Percentiles rank a stretch among this genome's conserved stretches.
Conservation (phyloP, 2,797 vertebrate species). For the Sebastes hubbsi region DNA sequence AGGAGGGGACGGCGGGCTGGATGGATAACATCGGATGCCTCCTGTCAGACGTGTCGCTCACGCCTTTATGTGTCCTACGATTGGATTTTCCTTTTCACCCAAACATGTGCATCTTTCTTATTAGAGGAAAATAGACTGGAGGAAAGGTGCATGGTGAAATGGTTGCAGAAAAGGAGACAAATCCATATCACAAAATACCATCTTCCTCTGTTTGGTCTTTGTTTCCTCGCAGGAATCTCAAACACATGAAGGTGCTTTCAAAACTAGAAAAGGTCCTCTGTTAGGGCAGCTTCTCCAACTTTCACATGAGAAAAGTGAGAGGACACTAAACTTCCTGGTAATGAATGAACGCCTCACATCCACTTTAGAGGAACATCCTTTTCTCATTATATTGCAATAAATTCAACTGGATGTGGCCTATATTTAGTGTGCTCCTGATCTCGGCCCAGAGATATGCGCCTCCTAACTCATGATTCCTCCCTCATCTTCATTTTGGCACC, state of each 20-base stretch:
- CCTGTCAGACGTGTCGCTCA: conserved; percentile 51
- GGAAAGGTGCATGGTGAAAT: conserved; percentile 10
- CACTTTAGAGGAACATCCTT: conserved; percentile 93
- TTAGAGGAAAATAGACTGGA: conserved; percentile 22
- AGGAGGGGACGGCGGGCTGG: conserved; percentile 11
- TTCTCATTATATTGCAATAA: conserved; percentile 98
- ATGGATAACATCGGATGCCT: conserved; percentile 29
- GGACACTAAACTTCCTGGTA: conserved; percentile 87
- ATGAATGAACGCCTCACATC: conserved; percentile 85
- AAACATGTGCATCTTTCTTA: conserved; percentile 16
- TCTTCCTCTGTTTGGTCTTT: background rate
- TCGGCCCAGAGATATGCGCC: conserved; percentile 85
- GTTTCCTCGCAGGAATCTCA: background rate
- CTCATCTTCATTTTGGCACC: conserved; percentile 60
- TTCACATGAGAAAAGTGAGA: conserved; percentile 94
- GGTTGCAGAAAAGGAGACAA: background rate
- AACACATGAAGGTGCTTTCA: conserved; percentile 11
- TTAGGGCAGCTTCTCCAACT: conserved; percentile 80
- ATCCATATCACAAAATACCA: background rate
- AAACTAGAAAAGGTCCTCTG: conserved; percentile 32
- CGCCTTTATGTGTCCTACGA: conserved; percentile 36
- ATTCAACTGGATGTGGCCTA: conserved; percentile 95
- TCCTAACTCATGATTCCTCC: conserved; percentile 69
- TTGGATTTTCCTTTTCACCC: conserved; percentile 52
- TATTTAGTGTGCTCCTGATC: conserved; percentile 94